These are phyloP conservation scores for Centropristis striata DNA, from an alignment of 2,113 vertebrate species.

Conservation along the genomic window DNA sequence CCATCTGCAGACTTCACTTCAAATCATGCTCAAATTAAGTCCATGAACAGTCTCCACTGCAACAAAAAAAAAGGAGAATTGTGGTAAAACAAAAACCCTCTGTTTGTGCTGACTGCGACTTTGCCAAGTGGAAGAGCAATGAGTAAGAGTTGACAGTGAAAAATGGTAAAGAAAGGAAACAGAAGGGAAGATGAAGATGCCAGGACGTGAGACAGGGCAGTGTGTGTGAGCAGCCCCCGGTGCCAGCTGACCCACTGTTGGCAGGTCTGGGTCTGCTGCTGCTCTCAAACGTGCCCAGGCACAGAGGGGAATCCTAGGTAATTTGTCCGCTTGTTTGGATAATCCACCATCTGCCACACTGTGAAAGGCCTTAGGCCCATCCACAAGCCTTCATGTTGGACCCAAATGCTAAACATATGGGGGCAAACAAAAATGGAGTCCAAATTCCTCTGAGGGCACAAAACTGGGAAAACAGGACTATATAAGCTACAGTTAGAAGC, in stretches of 20 bases:
- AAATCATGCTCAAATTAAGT: slow-evolving; percentile 36
- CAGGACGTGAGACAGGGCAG: slow-evolving; percentile 48
- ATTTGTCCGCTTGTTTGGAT: slow-evolving; percentile 84
- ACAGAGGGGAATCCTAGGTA: slow-evolving; percentile 76
- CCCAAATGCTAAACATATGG: slow-evolving; percentile 70
- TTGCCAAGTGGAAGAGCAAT: slow-evolving; percentile 50
- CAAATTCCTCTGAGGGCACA: slow-evolving; percentile 49
- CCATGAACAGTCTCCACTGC: slow-evolving; percentile 9
- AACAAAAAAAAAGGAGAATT: slow-evolving; percentile 14
- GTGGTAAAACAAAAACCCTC: slow-evolving; percentile 18
- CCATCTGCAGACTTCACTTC: slow-evolving; percentile 28
- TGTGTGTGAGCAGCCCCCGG: slow-evolving; percentile 42
- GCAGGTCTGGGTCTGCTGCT: slow-evolving; percentile 63
- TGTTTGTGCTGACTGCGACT: slow-evolving; percentile 32
- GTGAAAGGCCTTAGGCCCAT: slow-evolving; percentile 55
- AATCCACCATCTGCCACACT: slow-evolving; percentile 83
- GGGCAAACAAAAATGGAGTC: slow-evolving; percentile 37
- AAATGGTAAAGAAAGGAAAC: slow-evolving; percentile 36
- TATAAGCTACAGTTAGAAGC: background rate
- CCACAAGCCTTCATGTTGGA: slow-evolving; percentile 55
- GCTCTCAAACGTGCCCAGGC: slow-evolving; percentile 64
- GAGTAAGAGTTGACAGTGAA: slow-evolving; percentile 31
- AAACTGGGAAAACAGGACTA: slow-evolving; percentile 26
- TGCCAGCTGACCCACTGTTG: slow-evolving; percentile 75
- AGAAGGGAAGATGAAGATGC: slow-evolving; percentile 34